Evolutionary conservation across 2,888 invertebrate genomes (phyloP).

Genomic region (Tinea pellionella): DNA sequence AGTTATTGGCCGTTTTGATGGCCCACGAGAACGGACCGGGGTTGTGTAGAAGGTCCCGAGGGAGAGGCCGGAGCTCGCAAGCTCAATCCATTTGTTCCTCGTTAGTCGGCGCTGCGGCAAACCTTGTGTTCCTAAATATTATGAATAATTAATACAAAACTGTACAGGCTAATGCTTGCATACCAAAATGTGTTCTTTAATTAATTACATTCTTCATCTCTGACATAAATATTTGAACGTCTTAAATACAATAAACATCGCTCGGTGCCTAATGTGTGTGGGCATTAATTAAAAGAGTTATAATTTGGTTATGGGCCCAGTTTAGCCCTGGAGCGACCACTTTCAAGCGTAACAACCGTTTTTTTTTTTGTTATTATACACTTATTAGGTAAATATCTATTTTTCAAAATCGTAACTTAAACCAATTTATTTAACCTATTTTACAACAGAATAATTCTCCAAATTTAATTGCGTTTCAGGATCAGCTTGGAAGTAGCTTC

Average conservation of each 20-base stretch:
- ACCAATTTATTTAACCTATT: too few species aligned
- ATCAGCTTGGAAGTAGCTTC: too few species aligned
- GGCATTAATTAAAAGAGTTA: too few species aligned
- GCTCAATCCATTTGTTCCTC: conserved; percentile 33
- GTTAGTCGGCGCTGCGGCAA: conserved; percentile 28
- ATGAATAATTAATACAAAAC: conserved; percentile 38
- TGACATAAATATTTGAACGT: background rate
- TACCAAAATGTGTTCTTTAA: conserved; percentile 5
- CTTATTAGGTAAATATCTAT: too few species aligned
- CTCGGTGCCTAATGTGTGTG: too few species aligned
- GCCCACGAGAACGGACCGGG: background rate
- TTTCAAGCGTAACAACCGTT: too few species aligned
- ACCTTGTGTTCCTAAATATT: conserved; percentile 31
- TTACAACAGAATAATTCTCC: too few species aligned
- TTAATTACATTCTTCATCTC: conserved; percentile 8
- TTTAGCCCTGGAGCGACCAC: too few species aligned
- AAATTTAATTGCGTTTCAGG: too few species aligned
- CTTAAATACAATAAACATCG: background rate
- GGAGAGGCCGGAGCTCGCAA: conserved; percentile 9
- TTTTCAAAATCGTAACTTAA: too few species aligned
- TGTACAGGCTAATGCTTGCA: conserved; percentile 11
- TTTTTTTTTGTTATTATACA: too few species aligned
- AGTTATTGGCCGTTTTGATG: conserved; percentile 6
- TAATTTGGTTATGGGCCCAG: too few species aligned
- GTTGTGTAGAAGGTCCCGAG: conserved; percentile 2